These are phyloP conservation scores for Poecilobothrus nobilitatus DNA, from an alignment of 2,888 invertebrate genomes.

Conservation along the genomic window DNA sequence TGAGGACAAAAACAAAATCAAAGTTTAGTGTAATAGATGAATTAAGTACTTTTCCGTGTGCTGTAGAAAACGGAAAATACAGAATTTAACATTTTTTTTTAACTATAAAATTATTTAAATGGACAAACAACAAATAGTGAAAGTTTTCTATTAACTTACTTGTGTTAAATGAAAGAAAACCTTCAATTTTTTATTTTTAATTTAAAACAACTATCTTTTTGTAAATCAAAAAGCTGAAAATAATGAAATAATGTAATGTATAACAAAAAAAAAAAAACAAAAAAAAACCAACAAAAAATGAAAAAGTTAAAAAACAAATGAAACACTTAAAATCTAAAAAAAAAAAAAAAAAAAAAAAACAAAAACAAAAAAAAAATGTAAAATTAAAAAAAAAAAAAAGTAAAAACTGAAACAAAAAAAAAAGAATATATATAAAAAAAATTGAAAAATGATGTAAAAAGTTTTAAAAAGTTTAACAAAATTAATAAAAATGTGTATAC, in stretches of 20 bases:
- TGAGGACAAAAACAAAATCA: constrained; percentile 18
- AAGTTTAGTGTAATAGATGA: not conserved
- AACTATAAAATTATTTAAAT: no score
- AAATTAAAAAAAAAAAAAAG: not conserved
- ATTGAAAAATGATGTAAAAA: constrained; percentile 4
- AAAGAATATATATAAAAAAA: no score
- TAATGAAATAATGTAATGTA: no score
- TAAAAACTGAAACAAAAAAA: not conserved
- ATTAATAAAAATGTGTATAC: constrained; percentile 1
- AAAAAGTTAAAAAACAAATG: no score
- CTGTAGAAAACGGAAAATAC: not conserved
- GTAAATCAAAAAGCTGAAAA: no score
- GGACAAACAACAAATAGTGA: no score
- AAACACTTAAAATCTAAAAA: not conserved
- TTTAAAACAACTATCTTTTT: no score
- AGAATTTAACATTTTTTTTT: not conserved
- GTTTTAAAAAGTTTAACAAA: constrained; percentile 2
- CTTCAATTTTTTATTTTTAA: no score
- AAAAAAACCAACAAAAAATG: no score
- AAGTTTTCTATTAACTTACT: no score
- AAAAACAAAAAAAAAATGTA: not conserved
- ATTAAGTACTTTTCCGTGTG: not conserved
- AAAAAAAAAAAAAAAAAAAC: not conserved
- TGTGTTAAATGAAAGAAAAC: no score
- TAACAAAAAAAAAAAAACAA: no score